Evolutionary conservation across 2,888 invertebrate genomes (phyloP), one percentile per base, ranked within the genome.

Genomic region (Tenodera sinensis): DNA sequence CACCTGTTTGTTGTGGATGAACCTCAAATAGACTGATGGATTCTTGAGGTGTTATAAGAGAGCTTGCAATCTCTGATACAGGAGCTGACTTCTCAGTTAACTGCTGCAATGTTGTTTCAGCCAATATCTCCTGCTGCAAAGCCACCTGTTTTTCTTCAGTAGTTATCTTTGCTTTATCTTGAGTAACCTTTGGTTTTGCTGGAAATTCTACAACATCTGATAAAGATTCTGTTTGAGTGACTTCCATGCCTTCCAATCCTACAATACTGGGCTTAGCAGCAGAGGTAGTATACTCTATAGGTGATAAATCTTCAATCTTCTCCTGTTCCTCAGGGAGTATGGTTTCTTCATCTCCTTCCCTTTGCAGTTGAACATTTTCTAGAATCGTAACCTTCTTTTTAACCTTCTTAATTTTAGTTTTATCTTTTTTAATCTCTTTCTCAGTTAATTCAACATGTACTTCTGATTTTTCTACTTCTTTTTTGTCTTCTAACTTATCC

Each of bases 261-360:
- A 90, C 89, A 87, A 83, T 81, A 9, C 30, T 47, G 12, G 89
- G 47, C 25, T 87, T 81, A 20, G 89, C 87, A 81, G 71, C 47
- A 84, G 71, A 27, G 88, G 90, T 47, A 83, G 90, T 27, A 54
- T 90, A 88, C 47, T 90, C 89, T 83, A 85, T 27, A 84, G 90
- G 30, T 88, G 83, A 71, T 81, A 90, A 25, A 89, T 91, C 89
- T 89, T 91, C 89, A 20, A 83, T 84, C 9, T 81, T 34, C 42
- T 83, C 85, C 85, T 90, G 88, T 86, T 90, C 91, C 87, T 92
- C 91, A 28, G 91, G 92, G 12, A 91, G 91, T 84, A 90, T 90
- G n/a, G 20, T 12, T 54, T 92, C 91, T 28, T 91, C 91, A 83
- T 93, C 93, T 12, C 93, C 91, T 27, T 92, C 92, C 2, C 92